These are phyloP conservation scores for Ochropleura plecta DNA, from an alignment of 2,888 invertebrate genomes.

Conservation along the genomic window DNA sequence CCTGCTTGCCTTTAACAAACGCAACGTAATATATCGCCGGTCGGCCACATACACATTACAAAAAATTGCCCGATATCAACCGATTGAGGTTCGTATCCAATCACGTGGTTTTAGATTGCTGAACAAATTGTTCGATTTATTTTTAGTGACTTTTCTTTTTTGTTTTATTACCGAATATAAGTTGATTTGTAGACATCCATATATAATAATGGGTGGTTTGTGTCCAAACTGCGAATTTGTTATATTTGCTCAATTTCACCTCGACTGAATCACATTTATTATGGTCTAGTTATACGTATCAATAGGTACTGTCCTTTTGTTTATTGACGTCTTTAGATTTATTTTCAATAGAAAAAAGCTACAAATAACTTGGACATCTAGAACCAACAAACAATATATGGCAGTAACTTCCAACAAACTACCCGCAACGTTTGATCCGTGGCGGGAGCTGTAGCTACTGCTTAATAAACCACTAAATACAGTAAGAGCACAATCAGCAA, in stretches of 20 bases:
- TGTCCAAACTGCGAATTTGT: neutral
- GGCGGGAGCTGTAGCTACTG: constrained; percentile 14
- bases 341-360: neutral
- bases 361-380: neutral
- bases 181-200: constrained; percentile 31
- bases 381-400: neutral
- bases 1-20: constrained; percentile 55
- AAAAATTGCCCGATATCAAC: constrained; percentile 45
- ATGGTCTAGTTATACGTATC: neutral
- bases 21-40: constrained; percentile 45
- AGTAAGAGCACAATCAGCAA: constrained; percentile 66
- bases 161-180: constrained; percentile 35
- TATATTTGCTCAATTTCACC: neutral
- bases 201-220: constrained; percentile 2
- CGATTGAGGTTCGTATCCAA: constrained; percentile 29
- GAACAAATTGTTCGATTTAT: constrained; percentile 53
- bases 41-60: constrained; percentile 46
- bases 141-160: constrained; percentile 40
- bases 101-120: constrained; percentile 34
- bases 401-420: constrained; percentile 7
- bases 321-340: too few relatives aligned
- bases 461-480: constrained; percentile 67
- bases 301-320: neutral
- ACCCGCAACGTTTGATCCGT: constrained; percentile 6
- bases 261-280: constrained; percentile 1